These are phyloP conservation scores for Lepidocyrtinus sp. DNA, from an alignment of 2,888 invertebrate species.

Conservation along the genomic window DNA sequence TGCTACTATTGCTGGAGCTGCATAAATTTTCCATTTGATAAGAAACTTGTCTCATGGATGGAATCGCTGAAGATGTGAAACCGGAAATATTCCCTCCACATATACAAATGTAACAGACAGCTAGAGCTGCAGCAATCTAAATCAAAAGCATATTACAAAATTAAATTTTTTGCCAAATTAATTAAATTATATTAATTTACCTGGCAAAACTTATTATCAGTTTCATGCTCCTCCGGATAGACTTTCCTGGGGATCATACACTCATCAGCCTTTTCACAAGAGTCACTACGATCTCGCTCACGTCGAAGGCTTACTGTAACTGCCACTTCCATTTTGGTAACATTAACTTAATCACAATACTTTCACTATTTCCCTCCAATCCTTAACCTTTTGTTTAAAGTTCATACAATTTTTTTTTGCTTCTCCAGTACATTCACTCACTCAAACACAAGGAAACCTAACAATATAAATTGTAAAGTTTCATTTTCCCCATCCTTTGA, in stretches of 20 bases:
- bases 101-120: slow-evolving; percentile 62
- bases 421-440: too few relatives aligned
- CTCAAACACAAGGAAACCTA: too few relatives aligned
- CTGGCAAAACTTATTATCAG: slow-evolving; percentile 46
- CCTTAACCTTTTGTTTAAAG: too few relatives aligned
- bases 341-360: too few relatives aligned
- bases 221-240: slow-evolving; percentile 19
- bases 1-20: background rate
- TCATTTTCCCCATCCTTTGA: too few relatives aligned
- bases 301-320: slow-evolving; percentile 9
- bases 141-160: background rate
- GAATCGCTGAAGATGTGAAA: slow-evolving; percentile 66
- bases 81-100: slow-evolving; percentile 65
- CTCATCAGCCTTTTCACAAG: slow-evolving; percentile 1
- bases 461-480: too few relatives aligned
- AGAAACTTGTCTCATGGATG: slow-evolving; percentile 60
- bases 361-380: background rate
- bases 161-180: slow-evolving; percentile 1
- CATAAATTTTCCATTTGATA: slow-evolving; percentile 25
- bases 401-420: too few relatives aligned
- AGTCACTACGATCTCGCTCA: slow-evolving; percentile 38
- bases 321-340: background rate
- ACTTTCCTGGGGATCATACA: slow-evolving; percentile 39
- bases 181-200: slow-evolving; percentile 23
- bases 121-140: slow-evolving; percentile 60